These are phyloP conservation scores for Spodoptera littoralis DNA, from an alignment of 2,888 invertebrate species.

Conservation along the genomic window DNA sequence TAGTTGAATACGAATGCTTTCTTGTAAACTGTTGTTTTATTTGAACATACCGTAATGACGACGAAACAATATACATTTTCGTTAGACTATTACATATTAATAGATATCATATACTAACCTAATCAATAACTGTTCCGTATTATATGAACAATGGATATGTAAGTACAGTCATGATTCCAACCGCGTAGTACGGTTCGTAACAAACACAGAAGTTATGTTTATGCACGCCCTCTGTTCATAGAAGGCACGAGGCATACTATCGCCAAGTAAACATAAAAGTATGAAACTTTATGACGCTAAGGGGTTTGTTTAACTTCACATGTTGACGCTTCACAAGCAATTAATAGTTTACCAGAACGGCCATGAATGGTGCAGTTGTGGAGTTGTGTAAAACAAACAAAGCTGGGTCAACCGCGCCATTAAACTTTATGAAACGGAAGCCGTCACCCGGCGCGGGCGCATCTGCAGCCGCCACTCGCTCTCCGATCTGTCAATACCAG, in stretches of 20 bases:
- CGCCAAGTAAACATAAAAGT: constrained; percentile 15
- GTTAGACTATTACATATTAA: too few relatives aligned
- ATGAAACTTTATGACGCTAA: constrained; percentile 23
- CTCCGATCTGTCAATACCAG: constrained; percentile 83
- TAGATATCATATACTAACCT: too few relatives aligned
- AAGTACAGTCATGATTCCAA: too few relatives aligned
- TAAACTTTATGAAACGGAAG: constrained; percentile 88
- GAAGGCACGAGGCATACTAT: neutral
- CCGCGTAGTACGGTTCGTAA: too few relatives aligned
- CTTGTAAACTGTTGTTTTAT: too few relatives aligned
- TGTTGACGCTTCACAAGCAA: constrained; percentile 66
- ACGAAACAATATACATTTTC: too few relatives aligned
- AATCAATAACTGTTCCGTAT: too few relatives aligned
- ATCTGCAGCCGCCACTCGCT: constrained; percentile 77
- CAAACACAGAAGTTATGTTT: too few relatives aligned
- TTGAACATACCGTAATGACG: too few relatives aligned
- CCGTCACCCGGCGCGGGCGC: constrained; percentile 79
- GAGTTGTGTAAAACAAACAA: constrained; percentile 83
- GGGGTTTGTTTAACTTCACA: constrained; percentile 36
- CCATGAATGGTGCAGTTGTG: constrained; percentile 82
- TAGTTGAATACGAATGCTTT: too few relatives aligned
- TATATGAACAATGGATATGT: too few relatives aligned
- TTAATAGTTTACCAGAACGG: constrained; percentile 82
- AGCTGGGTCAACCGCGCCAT: constrained; percentile 87
- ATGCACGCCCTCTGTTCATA: too few relatives aligned